Evolutionary conservation across 2,113 vertebrate species (phyloP).

Genomic region (Erythrocebus patas): DNA sequence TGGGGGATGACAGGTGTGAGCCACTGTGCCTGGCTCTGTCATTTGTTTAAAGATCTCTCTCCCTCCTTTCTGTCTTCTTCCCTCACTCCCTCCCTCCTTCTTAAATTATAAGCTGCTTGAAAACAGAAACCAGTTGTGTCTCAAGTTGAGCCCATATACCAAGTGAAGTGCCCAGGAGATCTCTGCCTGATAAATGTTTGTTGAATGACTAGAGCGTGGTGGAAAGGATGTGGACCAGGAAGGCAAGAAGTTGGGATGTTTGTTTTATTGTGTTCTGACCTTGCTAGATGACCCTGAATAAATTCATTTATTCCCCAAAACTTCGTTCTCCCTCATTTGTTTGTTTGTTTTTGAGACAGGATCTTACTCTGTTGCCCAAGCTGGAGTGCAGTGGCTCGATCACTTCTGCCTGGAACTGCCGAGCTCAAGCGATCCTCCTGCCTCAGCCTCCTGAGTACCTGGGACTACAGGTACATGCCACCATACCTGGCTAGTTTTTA

Average conservation of each 20-base stretch:
- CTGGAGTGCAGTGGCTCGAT: background rate
- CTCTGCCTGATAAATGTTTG: background rate
- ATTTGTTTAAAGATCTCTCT: background rate
- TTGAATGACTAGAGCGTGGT: background rate
- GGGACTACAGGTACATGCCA: background rate
- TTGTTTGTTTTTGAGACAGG: background rate
- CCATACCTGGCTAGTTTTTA: background rate
- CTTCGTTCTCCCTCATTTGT: background rate
- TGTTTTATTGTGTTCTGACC: background rate
- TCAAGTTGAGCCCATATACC: background rate
- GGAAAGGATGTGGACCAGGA: background rate
- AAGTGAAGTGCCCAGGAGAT: background rate
- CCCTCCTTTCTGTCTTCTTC: background rate
- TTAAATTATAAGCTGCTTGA: constrained; percentile 13
- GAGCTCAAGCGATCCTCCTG: background rate
- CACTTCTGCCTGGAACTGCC: background rate
- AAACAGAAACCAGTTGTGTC: background rate
- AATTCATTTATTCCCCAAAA: background rate
- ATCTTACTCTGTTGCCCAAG: background rate
- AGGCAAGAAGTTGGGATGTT: background rate
- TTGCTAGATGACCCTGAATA: background rate
- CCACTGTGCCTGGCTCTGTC: background rate
- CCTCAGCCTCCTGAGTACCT: background rate
- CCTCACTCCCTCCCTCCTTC: background rate
- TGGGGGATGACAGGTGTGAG: background rate